Conservation (phyloP, 2,797 vertebrate genomes). For the Otolemur crassicaudatus region DNA sequence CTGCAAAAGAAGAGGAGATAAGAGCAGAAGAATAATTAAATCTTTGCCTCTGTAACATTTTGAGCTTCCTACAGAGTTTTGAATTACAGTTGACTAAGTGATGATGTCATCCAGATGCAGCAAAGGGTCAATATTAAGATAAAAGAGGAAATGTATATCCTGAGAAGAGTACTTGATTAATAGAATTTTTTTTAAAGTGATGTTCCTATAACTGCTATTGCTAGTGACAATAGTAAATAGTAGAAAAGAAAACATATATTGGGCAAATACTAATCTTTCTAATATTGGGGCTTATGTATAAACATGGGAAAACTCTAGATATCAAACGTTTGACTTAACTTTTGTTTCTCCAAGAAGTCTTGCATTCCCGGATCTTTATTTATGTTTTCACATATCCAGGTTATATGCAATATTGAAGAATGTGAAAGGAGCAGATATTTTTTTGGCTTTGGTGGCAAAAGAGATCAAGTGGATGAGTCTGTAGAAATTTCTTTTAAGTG, state of each 20-base stretch:
- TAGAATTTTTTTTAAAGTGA: not conserved
- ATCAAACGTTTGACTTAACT: constrained; percentile 17
- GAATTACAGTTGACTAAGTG: not conserved
- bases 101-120: not conserved
- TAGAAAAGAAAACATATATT: not conserved
- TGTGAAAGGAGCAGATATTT: not conserved
- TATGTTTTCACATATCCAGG: not conserved
- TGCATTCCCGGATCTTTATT: not conserved
- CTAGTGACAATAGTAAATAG: constrained; percentile 13
- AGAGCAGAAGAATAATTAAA: not conserved
- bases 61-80: not conserved
- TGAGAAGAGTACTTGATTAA: not conserved
- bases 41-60: not conserved
- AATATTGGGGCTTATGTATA: constrained; percentile 1
- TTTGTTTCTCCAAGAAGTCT: constrained; percentile 13
- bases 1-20: not conserved
- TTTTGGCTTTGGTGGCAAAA: not conserved
- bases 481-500: not conserved
- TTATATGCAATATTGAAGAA: not conserved
- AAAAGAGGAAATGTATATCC: not conserved
- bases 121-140: not conserved
- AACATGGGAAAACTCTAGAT: not conserved
- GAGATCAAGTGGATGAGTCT: not conserved
- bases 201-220: not conserved
- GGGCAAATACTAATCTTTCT: not conserved